A percentile compares a stretch with the other conserved stretches of the same genome.
Conservation (phyloP, 2,113 vertebrate genomes). For the Malurus melanocephalus region DNA sequence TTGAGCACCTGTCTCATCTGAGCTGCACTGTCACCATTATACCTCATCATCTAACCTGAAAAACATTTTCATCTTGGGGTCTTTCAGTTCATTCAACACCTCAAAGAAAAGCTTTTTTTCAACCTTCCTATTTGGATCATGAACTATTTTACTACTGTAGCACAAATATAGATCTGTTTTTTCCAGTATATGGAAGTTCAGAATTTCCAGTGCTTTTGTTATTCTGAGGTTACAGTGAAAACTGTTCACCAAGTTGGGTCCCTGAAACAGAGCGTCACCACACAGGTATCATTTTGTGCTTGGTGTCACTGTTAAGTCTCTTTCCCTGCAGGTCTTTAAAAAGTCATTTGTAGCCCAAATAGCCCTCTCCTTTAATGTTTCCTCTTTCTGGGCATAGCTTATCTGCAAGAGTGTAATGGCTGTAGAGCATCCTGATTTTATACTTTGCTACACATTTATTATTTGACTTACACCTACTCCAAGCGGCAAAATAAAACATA, state of each 20-base stretch:
- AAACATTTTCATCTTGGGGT: background rate
- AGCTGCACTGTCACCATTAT: conserved; percentile 16
- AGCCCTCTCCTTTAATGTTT: background rate
- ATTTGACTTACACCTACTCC: background rate
- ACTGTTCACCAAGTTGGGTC: background rate
- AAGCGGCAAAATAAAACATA: background rate
- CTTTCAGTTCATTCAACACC: background rate
- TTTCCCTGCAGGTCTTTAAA: background rate
- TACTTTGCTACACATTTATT: background rate
- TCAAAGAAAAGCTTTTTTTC: background rate
- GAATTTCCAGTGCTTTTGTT: conserved; percentile 13
- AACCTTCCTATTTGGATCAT: background rate
- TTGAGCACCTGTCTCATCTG: conserved; percentile 19
- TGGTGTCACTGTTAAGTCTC: background rate
- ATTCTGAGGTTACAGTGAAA: background rate
- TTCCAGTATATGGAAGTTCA: background rate
- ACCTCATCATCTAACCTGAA: conserved; percentile 8
- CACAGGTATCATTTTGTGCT: too few species aligned
- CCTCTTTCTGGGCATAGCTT: background rate
- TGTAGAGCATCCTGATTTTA: background rate
- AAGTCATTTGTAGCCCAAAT: background rate
- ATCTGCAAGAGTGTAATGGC: background rate
- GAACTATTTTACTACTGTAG: background rate
- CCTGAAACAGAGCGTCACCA: background rate
- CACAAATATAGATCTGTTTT: background rate